Percentiles rank a stretch among this genome's conserved stretches.
Evolutionary conservation across 1,140 invertebrate genomes (phyloP).

Genomic region (Heterodera schachtii): DNA sequence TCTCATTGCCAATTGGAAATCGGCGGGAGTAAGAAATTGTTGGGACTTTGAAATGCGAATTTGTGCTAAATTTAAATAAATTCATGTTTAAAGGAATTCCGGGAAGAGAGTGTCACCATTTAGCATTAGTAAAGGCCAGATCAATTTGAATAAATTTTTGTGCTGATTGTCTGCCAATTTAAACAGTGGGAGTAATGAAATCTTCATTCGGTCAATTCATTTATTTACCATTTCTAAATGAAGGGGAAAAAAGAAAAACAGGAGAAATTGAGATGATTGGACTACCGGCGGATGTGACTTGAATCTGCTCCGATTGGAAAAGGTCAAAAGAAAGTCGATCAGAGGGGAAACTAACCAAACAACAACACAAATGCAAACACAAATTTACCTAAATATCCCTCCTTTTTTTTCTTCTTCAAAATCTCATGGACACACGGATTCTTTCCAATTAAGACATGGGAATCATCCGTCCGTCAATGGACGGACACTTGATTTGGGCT

Average conservation of each 20-base stretch:
- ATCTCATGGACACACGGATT: neutral
- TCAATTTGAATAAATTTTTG: neutral
- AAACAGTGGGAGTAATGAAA: neutral
- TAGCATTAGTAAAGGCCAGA: neutral
- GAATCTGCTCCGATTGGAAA: neutral
- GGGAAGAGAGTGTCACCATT: neutral
- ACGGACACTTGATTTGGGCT: neutral
- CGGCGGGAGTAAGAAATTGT: conserved; percentile 33
- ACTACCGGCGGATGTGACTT: too few species aligned
- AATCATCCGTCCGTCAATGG: neutral
- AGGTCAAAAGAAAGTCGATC: neutral
- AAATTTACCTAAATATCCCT: neutral
- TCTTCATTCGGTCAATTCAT: neutral
- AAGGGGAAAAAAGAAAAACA: too few species aligned
- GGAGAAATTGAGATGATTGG: too few species aligned
- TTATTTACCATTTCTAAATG: too few species aligned
- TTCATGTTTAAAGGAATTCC: conserved; percentile 7
- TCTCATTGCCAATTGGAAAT: conserved; percentile 34
- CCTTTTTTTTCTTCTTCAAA: neutral
- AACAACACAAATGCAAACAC: neutral
- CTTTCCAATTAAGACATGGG: neutral
- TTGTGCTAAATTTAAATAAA: neutral
- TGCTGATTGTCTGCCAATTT: neutral
- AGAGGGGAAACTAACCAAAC: neutral
- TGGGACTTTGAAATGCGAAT: conserved; percentile 25